Base-by-base conservation (phyloP, 1,140 invertebrate species). In the Heterodera schachtii region DNA sequence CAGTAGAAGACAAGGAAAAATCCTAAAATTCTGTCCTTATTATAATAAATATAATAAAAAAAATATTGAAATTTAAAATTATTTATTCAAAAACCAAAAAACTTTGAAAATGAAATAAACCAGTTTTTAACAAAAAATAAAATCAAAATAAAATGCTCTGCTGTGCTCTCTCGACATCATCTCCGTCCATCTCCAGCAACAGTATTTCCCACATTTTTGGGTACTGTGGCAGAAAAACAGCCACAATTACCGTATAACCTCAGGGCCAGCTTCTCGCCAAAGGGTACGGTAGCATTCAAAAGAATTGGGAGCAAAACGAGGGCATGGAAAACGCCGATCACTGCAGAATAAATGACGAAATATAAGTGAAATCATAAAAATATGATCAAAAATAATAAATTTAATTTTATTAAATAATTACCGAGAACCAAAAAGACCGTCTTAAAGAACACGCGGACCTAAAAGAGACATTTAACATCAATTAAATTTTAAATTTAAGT, bases 391-490 rank as follows among this genome's bases (percentile, higher is more conserved):
- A 64, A 16, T 64, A 11, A 49, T 9, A 5, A 64, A 13, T 3
- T 64, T 64, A 13, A 75, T 57, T 57, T 9, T 47, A 75, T 44
- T 74, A 43, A 21, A 73, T 44, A 73, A 76, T 16, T 66, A 78
- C 77, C 64, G n/a, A 91, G 84, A 5, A 91, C 90, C 13, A 91
- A 85, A 75, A 90, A 86, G 82, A 92, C 91, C 2, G 91, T 91
- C 86, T 91, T 91, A 82, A 91, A 91, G 87, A 92, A 92, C 21
- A 90, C 86, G 1, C 90, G 82, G 21, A 90, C 86, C 87, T 88
- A 87, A 84, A 88, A 98, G 97, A 0, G 96, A 95, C n/a, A 44
- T 7, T 79, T 66, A 7, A 13, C 71, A 21, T 49, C n/a, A n/a
- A n/a, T n/a, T n/a, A n/a, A n/a, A n/a, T n/a, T n/a, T 75, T 60